Conservation (phyloP, 92 coral and sea anemone species). For the Zoanthus sociatus region DNA sequence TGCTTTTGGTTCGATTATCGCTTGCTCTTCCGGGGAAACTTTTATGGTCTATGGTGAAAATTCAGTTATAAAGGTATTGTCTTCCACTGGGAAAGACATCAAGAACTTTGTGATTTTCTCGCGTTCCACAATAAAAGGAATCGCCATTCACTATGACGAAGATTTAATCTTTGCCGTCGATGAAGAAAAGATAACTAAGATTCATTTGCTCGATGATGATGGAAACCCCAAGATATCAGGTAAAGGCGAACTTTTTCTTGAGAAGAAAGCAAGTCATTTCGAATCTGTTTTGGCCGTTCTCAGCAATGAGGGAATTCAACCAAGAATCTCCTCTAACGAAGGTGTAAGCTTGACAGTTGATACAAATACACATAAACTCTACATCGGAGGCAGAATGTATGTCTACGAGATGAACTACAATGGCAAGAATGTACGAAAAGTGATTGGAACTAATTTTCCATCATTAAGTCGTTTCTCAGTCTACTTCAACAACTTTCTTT, state of each 20-base stretch:
- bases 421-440: background rate
- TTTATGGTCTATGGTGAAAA: background rate
- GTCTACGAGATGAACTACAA: conserved; percentile 7
- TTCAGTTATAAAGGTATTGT: background rate
- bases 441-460: background rate
- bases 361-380: background rate
- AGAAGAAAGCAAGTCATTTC: background rate
- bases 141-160: conserved; percentile 47
- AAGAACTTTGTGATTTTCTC: background rate
- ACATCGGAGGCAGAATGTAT: background rate
- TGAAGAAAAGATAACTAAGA: background rate
- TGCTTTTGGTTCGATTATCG: too few species aligned
- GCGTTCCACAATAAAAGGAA: background rate
- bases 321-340: too few species aligned
- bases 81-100: background rate
- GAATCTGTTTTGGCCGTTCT: conserved; percentile 9
- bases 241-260: conserved; percentile 34
- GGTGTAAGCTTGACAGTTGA: conserved; percentile 15
- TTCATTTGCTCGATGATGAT: too few species aligned
- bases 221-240: background rate
- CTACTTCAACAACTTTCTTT: background rate
- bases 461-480: too few species aligned
- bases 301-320: too few species aligned
- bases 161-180: conserved; percentile 42
- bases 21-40: background rate